A percentile compares a stretch with the other conserved stretches of the same genome.
Conservation (phyloP, 2,888 invertebrate genomes). For the Polydrusus cervinus region DNA sequence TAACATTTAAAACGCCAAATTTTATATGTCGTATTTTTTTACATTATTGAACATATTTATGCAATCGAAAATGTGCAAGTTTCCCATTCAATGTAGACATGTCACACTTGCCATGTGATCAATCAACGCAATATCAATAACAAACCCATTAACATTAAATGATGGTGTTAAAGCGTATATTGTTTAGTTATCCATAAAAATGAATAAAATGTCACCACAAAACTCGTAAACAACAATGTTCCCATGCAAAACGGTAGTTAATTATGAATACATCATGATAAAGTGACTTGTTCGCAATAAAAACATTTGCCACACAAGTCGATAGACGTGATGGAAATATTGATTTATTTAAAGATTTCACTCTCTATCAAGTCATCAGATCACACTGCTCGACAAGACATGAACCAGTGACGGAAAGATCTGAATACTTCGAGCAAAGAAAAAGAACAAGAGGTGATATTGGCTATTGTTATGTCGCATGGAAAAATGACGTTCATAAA, state of each 20-base stretch:
- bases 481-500: too few relatives aligned
- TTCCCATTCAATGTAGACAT: too few relatives aligned
- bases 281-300: conserved; percentile 35
- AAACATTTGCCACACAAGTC: conserved; percentile 41
- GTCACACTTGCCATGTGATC: too few relatives aligned
- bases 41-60: too few relatives aligned
- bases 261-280: conserved; percentile 30
- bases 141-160: conserved; percentile 4
- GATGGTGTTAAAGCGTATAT: neutral
- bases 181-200: neutral
- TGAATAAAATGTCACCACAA: neutral
- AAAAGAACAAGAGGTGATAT: too few relatives aligned
- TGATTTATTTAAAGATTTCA: conserved; percentile 40
- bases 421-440: neutral
- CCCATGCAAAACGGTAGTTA: conserved; percentile 1
- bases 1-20: too few relatives aligned
- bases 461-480: too few relatives aligned
- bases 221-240: conserved; percentile 10
- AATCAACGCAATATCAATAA: neutral
- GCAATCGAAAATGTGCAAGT: too few relatives aligned
- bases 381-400: conserved; percentile 30
- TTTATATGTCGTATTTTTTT: too few relatives aligned
- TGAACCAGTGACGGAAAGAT: conserved; percentile 12
- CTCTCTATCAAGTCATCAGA: conserved; percentile 15
- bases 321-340: conserved; percentile 39